Percentiles rank a stretch among this genome's conserved stretches.
These are phyloP conservation scores for Nylanderia fulva DNA, from an alignment of 1,140 invertebrate genomes.

Conservation along the genomic window DNA sequence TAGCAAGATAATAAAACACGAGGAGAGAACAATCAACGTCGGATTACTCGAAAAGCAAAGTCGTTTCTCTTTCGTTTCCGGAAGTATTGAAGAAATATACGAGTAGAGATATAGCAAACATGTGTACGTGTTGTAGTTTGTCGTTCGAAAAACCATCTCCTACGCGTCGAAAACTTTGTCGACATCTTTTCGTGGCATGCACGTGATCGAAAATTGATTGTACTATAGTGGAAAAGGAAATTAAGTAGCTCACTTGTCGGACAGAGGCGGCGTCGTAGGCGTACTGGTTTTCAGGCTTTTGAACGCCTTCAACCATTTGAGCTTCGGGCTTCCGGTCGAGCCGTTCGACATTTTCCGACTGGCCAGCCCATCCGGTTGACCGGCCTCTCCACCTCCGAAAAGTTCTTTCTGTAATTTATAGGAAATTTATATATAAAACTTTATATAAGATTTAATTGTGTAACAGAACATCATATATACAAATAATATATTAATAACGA, in stretches of 20 bases:
- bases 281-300: slow-evolving; percentile 95
- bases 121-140: not conserved
- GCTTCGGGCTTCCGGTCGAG: slow-evolving; percentile 96
- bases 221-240: slow-evolving; percentile 36
- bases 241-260: slow-evolving; percentile 86
- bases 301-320: slow-evolving; percentile 99
- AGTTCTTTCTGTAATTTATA: slow-evolving; percentile 93
- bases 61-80: slow-evolving; percentile 16
- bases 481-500: no score
- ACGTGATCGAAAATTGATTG: slow-evolving; percentile 18
- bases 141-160: slow-evolving; percentile 16
- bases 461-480: no score
- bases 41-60: slow-evolving; percentile 1
- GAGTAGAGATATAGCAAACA: not conserved
- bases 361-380: slow-evolving; percentile 87
- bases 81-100: not conserved
- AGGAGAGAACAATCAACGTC: not conserved
- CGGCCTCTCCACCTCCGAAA: slow-evolving; percentile 90
- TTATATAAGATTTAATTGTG: not conserved
- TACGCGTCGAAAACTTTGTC: slow-evolving; percentile 37
- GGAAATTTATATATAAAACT: not conserved
- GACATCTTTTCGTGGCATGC: slow-evolving; percentile 45
- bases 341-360: slow-evolving; percentile 95
- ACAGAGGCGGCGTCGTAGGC: slow-evolving; percentile 86
- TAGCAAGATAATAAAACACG: not conserved